phyloP scores from a whole-genome alignment of 2,113 vertebrate genomes.

The Zosterops lateralis region DNA sequence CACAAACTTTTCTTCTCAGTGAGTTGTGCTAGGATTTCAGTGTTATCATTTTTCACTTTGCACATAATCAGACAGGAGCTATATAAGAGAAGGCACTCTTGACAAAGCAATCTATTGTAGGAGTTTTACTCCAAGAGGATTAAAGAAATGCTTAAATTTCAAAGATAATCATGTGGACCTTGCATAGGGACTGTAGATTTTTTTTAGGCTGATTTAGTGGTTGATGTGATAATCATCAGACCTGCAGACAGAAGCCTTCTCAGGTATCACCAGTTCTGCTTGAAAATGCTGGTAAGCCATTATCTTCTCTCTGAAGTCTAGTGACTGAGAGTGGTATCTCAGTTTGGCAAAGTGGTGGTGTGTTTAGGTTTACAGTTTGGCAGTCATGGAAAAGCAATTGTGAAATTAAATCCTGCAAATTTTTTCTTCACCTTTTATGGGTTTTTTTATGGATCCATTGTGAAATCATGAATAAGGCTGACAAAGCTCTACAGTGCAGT shows the following conservation, averaged over 20 bases:
- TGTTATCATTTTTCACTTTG: background rate
- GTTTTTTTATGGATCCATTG: background rate
- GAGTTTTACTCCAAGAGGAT: background rate
- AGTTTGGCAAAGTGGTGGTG: background rate
- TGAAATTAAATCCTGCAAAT: conserved; percentile 13
- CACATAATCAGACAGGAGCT: background rate
- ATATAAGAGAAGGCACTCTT: background rate
- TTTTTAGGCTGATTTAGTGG: background rate
- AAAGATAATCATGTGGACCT: background rate
- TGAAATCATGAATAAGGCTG: background rate
- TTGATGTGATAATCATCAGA: conserved; percentile 43
- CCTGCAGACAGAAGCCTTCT: conserved; percentile 13
- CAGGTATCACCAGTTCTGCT: background rate
- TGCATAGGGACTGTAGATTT: background rate
- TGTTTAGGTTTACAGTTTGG: background rate
- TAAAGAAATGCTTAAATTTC: conserved; percentile 35
- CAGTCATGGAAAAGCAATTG: background rate
- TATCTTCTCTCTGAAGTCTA: background rate
- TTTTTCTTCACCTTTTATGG: background rate
- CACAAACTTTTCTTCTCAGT: background rate
- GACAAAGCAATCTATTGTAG: conserved; percentile 24
- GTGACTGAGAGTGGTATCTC: background rate
- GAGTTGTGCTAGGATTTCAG: conserved; percentile 13
- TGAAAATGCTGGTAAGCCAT: background rate
- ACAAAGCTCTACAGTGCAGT: background rate